Conservation (phyloP, 2,113 vertebrate genomes). For the Forbesichthys agassizii region DNA sequence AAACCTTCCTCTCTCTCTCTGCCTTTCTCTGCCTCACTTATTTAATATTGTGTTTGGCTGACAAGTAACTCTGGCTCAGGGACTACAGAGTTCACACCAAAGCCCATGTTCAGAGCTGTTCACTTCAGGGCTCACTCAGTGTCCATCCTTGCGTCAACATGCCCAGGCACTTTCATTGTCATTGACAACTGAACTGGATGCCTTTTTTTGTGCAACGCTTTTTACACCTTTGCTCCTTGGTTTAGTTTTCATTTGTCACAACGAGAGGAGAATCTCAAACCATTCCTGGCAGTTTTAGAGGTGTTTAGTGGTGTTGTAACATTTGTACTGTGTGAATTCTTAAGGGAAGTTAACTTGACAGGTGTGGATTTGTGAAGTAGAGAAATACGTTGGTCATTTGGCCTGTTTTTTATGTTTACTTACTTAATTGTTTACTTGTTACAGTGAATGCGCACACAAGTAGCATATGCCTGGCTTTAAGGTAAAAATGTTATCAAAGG, state of each 20-base stretch:
- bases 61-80: slow-evolving; percentile 11
- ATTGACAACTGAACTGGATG: neutral
- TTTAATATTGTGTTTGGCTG: slow-evolving; percentile 36
- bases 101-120: slow-evolving; percentile 26
- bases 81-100: slow-evolving; percentile 19
- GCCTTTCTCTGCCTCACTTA: neutral
- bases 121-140: slow-evolving; percentile 5
- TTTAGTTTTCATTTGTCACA: no score
- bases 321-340: neutral
- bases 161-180: slow-evolving; percentile 10
- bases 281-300: slow-evolving; percentile 6
- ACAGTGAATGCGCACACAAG: no score
- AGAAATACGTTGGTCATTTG: no score
- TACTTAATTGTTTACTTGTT: no score
- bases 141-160: slow-evolving; percentile 14
- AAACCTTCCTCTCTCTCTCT: slow-evolving; percentile 1
- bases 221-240: no score
- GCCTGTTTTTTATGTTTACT: no score
- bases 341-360: no score
- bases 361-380: no score
- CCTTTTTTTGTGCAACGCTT: slow-evolving; percentile 2
- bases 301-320: neutral
- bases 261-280: neutral
- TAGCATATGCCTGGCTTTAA: no score
- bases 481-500: no score